phyloP scores from a whole-genome alignment of 2,888 invertebrate species.

The Lampropteryx suffumata region DNA sequence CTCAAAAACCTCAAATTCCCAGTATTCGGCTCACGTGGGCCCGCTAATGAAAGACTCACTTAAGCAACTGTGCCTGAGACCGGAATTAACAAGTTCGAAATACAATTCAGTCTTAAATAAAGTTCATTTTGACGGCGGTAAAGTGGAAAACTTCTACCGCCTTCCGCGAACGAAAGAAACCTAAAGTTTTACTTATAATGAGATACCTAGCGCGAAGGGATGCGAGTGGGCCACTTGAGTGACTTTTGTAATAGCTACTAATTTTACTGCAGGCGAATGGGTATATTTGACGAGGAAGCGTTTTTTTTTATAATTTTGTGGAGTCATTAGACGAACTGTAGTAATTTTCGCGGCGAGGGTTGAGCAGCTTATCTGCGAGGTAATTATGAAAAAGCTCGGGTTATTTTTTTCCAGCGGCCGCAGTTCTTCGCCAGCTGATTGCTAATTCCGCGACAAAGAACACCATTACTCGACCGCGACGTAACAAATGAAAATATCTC shows the following conservation, averaged over 20 bases:
- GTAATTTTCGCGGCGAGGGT: conserved; percentile 62
- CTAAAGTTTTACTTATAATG: conserved; percentile 67
- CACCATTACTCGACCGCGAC: conserved; percentile 57
- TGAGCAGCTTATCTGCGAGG: conserved; percentile 66
- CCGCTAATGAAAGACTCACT: conserved; percentile 80
- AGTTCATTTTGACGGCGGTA: conserved; percentile 73
- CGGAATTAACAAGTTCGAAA: conserved; percentile 78
- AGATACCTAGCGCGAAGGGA: conserved; percentile 51
- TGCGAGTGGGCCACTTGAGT: conserved; percentile 39
- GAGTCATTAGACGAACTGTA: conserved; percentile 64
- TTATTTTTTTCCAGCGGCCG: conserved; percentile 48
- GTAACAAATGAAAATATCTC: conserved; percentile 63
- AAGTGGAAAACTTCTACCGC: conserved; percentile 73
- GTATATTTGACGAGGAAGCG: conserved; percentile 17
- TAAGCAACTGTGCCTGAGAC: conserved; percentile 71
- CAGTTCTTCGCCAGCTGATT: conserved; percentile 57
- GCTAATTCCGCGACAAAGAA: conserved; percentile 77
- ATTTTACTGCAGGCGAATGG: conserved; percentile 39
- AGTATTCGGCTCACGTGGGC: conserved; percentile 72
- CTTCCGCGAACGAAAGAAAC: conserved; percentile 56
- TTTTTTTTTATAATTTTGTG: conserved; percentile 62
- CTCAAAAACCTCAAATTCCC: conserved; percentile 51
- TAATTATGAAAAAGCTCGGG: conserved; percentile 71
- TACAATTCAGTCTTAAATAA: conserved; percentile 76
- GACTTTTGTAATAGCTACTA: conserved; percentile 40